Base-by-base conservation (phyloP, 2,888 invertebrate species). In the Drosophila longiperda region DNA sequence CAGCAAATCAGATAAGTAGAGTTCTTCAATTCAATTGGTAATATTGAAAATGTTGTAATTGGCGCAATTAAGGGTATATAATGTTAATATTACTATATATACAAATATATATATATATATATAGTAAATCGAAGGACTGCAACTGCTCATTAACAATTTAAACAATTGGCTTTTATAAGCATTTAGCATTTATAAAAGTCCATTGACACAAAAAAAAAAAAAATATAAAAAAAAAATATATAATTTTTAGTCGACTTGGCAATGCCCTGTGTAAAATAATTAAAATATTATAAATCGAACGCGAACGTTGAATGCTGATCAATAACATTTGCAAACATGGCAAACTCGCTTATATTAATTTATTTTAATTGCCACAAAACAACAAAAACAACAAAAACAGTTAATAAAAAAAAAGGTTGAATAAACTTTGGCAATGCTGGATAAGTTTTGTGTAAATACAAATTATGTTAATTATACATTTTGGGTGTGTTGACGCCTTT, bases 391-490 rank as follows among this genome's bases (percentile, higher is more conserved):
- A 20, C 45, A 55, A 54, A 53, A 36, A 9, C 53, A 26, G 45
- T 45, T 45, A 8, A 45, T 32, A 50, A 29, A 76, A 80, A 61
- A 60, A 26, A 2, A 67, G 53, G 36, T 61, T 65, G 64, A 26
- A 53, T 32, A 60, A 66, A 65, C 59, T 54, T 67, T 54, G 40
- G 68, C 67, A 66, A 71, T 66, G 67, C 52, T 68, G 63, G 73
- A 79, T 82, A 87, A 87, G 89, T 87, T 77, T 77, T 83, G 79
- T 85, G 85, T 87, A 87, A 85, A 84, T 70, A 84, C 82, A 77
- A 85, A 89, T 85, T 89, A 82, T 89, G 89, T 77, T 87, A 87
- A 89, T 89, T 85, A 89, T 83, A 72, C 42, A 29, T 66, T 69
- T 65, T 72, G 57, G 59, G 60, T 69, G 66, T 62, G 61, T 62